Evolutionary conservation across 2,113 vertebrate species (phyloP), one percentile per base, ranked within the genome.

Genomic region (Cryptomyrus ogoouensis): DNA sequence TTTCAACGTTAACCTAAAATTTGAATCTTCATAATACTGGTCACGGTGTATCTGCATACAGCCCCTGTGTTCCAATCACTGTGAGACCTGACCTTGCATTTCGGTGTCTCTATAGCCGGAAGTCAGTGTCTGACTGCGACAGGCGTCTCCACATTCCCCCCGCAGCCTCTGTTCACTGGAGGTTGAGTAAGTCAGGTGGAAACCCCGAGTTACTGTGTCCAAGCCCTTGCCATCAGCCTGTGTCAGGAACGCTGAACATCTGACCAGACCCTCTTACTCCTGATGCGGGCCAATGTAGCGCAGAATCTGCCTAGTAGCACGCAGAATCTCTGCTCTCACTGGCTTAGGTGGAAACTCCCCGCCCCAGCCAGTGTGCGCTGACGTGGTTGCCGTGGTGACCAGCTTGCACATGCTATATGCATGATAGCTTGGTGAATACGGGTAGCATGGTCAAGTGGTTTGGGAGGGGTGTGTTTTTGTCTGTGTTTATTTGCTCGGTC

Each of bases 241-340:
- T 46, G 8, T 84, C 2, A 8, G 2, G 21, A 84, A 24, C 83
- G 42, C 31, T 47, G 83, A 46, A 46, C 35, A 44, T 46, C 44
- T 47, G 39, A 47, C 24, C 42, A 1, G 42, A 31, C 12, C n/a
- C 8, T 17, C 31, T 53, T 35, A 31, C 27, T 53, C 50, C 49
- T 50, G 27, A 87, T 87, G 50, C 19, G 50, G 50, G 50, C 47
- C 50, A 88, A n/a, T 52, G 77, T 19, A 47, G 19, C 46, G 21
- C 74, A 53, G 89, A 93, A 92, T 95, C 94, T 95, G 94, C 93
- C 93, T 94, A 93, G 94, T 92, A 94, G 92, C 94, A 93, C 88
- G 49, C 42, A 70, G 80, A 27, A 90, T 90, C 77, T 89, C n/a
- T 83, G 15, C 88, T 93, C 87, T 91, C 89, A 94, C 91, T 94